Percentiles rank a stretch among this genome's conserved stretches.
Evolutionary conservation across 2,113 vertebrate genomes (phyloP).

Genomic region (Pelecanoides urinatrix): DNA sequence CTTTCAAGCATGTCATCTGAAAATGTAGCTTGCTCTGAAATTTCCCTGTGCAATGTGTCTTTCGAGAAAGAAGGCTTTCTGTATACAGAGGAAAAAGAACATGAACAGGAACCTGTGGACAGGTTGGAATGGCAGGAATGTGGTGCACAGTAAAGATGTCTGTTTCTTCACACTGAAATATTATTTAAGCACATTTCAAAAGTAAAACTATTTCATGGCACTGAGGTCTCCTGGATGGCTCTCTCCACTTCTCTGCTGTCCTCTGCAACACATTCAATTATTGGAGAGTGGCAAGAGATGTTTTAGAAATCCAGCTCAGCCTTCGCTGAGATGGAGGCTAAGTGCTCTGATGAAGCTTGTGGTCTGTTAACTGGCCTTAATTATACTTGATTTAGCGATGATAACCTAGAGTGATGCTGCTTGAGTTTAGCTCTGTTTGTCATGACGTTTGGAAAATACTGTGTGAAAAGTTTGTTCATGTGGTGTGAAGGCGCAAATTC

Average conservation of each 20-base stretch:
- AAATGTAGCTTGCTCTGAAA: conserved; percentile 10
- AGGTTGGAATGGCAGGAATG: conserved; percentile 63
- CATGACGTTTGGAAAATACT: background rate
- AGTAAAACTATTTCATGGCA: conserved; percentile 7
- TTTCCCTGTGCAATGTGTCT: background rate
- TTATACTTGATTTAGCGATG: background rate
- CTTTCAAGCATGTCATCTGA: background rate
- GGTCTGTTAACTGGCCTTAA: background rate
- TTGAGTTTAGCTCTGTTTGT: background rate
- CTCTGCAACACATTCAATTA: background rate
- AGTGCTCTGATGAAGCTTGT: background rate
- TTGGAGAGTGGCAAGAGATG: background rate
- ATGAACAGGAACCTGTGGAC: conserved; percentile 55
- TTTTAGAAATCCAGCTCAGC: background rate
- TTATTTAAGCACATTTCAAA: conserved; percentile 36
- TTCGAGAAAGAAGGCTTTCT: conserved; percentile 33
- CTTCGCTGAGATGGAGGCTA: background rate
- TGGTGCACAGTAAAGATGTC: conserved; percentile 16
- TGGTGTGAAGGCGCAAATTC: background rate
- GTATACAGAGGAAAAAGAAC: conserved; percentile 18
- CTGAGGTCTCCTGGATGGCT: background rate
- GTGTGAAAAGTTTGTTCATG: background rate
- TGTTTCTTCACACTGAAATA: conserved; percentile 54
- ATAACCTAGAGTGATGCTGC: background rate
- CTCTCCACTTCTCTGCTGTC: background rate